Evolutionary conservation across 1,140 invertebrate species (phyloP).

Genomic region (Ditylenchus dipsaci): DNA sequence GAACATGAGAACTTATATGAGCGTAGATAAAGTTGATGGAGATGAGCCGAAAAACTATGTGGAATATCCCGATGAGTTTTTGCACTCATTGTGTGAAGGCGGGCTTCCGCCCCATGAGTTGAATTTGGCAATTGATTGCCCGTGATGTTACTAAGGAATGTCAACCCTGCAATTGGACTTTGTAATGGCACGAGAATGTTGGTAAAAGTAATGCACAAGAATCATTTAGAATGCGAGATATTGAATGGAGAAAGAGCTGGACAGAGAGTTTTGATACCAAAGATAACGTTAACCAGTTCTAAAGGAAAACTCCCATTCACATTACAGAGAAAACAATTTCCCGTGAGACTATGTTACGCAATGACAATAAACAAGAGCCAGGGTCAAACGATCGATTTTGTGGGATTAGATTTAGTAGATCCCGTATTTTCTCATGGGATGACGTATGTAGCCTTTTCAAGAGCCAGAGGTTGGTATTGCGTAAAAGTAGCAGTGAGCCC

Average conservation of each 20-base stretch:
- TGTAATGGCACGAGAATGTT: constrained; percentile 13
- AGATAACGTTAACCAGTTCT: not conserved
- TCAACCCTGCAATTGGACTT: no score
- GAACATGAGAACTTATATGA: not conserved
- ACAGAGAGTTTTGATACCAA: no score
- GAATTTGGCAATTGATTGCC: no score
- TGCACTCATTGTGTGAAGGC: not conserved
- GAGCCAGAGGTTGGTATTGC: not conserved
- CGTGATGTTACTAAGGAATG: not conserved
- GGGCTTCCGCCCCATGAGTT: no score
- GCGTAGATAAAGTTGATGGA: no score
- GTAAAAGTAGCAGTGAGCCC: not conserved
- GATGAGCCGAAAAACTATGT: not conserved
- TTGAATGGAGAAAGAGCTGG: not conserved
- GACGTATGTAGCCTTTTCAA: not conserved
- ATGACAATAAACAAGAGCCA: no score
- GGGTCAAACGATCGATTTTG: no score
- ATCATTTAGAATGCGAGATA: not conserved
- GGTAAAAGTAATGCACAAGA: not conserved
- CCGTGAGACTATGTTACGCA: no score
- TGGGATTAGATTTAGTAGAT: not conserved
- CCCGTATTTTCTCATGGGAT: not conserved
- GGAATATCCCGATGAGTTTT: not conserved
- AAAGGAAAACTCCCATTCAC: no score
- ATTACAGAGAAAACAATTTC: no score